phyloP scores from a whole-genome alignment of 1,140 invertebrate species.

The Listronotus oregonensis region DNA sequence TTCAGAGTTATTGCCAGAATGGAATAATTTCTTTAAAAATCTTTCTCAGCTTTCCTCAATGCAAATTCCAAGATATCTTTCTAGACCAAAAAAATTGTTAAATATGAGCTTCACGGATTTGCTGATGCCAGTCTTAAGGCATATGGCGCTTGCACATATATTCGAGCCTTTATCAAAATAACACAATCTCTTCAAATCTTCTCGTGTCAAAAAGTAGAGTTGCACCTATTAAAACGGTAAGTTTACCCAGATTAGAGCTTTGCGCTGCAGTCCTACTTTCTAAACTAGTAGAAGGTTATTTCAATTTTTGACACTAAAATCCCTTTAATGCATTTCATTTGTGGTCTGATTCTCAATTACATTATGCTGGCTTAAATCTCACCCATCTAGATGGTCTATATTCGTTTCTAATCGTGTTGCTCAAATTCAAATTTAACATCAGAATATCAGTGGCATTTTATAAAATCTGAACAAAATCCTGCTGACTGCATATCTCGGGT shows the following conservation, averaged over 20 bases:
- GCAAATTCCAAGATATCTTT: conserved; percentile 38
- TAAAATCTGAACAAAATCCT: conserved; percentile 56
- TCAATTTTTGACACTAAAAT: conserved; percentile 39
- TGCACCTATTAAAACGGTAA: no score
- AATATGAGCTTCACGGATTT: conserved; percentile 50
- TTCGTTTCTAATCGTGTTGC: conserved; percentile 54
- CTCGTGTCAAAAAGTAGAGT: no score
- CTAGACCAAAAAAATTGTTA: conserved; percentile 55
- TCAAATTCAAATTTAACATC: conserved; percentile 41
- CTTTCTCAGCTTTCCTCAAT: conserved; percentile 10
- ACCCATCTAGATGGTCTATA: conserved; percentile 45
- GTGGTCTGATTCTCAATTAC: conserved; percentile 55
- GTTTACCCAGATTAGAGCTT: conserved; percentile 2
- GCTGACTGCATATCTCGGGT: conserved; percentile 57
- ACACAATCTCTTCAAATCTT: no score
- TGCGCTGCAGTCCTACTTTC: conserved; percentile 15
- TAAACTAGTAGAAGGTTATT: conserved; percentile 12
- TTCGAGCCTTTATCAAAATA: conserved; percentile 11
- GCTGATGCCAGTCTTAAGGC: conserved; percentile 45
- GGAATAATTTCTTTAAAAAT: conserved; percentile 12
- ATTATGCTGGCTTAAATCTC: conserved; percentile 52
- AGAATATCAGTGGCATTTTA: conserved; percentile 36
- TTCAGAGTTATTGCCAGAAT: conserved; percentile 21
- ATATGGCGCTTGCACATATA: conserved; percentile 48
- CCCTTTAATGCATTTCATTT: conserved; percentile 42